Evolutionary conservation across 2,797 vertebrate genomes (phyloP).

Genomic region (Balearica regulorum): DNA sequence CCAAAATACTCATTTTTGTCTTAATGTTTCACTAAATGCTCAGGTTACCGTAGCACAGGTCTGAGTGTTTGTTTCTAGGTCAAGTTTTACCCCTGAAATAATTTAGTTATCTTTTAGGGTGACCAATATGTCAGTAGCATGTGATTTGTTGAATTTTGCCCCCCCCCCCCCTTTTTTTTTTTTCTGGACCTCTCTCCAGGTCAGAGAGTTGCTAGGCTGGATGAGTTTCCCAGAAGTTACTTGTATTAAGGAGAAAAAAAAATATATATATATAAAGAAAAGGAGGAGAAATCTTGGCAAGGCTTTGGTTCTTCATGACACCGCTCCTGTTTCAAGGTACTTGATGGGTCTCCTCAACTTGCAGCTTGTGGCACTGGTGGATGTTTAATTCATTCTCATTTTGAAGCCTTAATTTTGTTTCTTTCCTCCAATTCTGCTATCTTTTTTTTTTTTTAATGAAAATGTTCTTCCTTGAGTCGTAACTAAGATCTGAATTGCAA

Average conservation of each 20-base stretch:
- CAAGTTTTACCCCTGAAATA: not conserved
- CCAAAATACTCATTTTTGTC: not conserved
- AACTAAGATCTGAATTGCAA: not conserved
- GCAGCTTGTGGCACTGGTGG: not conserved
- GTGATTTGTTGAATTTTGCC: not conserved
- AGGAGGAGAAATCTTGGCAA: not conserved
- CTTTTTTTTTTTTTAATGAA: not conserved
- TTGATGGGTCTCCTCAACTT: not conserved
- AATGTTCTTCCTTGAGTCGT: not conserved
- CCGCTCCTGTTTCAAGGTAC: not conserved
- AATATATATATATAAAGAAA: not conserved
- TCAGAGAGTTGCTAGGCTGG: not conserved
- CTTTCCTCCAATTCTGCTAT: not conserved
- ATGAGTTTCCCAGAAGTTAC: not conserved
- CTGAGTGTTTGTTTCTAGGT: not conserved
- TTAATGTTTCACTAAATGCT: not conserved
- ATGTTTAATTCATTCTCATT: not conserved
- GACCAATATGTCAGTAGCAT: not conserved
- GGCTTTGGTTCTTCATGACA: not conserved
- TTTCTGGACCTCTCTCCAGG: too few relatives aligned
- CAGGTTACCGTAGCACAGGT: too few relatives aligned
- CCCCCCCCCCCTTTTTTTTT: not conserved
- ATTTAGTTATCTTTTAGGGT: not conserved
- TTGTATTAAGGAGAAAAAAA: not conserved
- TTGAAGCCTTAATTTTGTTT: not conserved